Evolutionary conservation across 2,888 invertebrate genomes (phyloP), one percentile per base, ranked within the genome.

Genomic region (Drosophila birchii): DNA sequence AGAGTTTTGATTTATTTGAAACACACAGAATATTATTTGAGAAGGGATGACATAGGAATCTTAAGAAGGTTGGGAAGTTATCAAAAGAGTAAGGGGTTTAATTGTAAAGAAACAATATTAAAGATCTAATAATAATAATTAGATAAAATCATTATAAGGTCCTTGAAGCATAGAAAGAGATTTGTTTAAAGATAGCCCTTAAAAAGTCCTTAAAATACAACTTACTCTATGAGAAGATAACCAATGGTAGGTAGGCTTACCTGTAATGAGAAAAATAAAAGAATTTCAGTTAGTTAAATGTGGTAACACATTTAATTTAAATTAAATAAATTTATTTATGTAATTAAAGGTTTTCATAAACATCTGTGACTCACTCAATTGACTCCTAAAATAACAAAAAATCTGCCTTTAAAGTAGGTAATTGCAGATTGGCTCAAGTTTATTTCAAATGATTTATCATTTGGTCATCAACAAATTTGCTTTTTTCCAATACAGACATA

Each of bases 191-290:
- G n/a, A 57, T 12, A 14, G 1, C 3, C 0, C 20, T 5, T 16
- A 16, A 29, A 14, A 11, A 26, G 5, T 3, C 12, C 9, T 41
- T 23, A n/a, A 16, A 18, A 38, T 26, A 41, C 23, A 53, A 60
- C 60, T 60, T 60, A 60, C 60, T 32, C 23, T 8, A 51, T 62
- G 57, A 53, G 26, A 36, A 23, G 39, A 18, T 43, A 49, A 29
- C n/a, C 6, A 26, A 5, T 6, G 5, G 3, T 16, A 3, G 29
- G 12, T 67, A n/a, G n/a, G 74, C 81, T 81, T 83, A 82, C 81
- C 81, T 83, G 81, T 9, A 82, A 81, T 18, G 29, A 77, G 5
- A 73, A 34, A 43, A 44, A 38, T 6, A 29, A 62, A 62, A 36
- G 0, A 14, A 58, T 59, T 54, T 73, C 18, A 29, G 45, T 49